Base-by-base conservation (phyloP, 2,797 vertebrate genomes). In the Peromyscus nudipes region DNA sequence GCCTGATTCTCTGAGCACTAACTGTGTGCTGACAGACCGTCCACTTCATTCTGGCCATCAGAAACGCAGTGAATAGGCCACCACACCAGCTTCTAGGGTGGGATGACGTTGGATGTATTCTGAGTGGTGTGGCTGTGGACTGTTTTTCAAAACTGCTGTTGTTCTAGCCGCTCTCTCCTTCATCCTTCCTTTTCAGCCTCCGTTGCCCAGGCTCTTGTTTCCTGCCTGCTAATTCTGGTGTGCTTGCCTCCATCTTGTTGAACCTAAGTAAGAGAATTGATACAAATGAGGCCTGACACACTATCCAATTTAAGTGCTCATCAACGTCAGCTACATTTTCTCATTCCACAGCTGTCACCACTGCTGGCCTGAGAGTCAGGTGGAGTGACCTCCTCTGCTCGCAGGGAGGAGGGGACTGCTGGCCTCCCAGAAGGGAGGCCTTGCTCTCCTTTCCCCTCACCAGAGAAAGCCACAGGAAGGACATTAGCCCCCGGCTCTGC, bases 211-310 rank as follows among this genome's bases (percentile, higher is more conserved):
- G 29, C 40, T 23, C 64, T 75, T 89, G 25, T 75, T 93, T 92
- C 67, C 94, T 40, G 65, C 69, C 65, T 69, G 76, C 60, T 46
- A 7, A 4, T 84, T 93, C n/a, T 5, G 49, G 55, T 91, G 69
- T 46, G 11, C n/a, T 79, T 29, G 62, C 37, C 57, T 75, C 92
- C 57, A 21, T 89, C 80, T 89, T 81, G 77, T 79, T 69, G 40
- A 71, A 77, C 88, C 87, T 1, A 3, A 71, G 93, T 89, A 57
- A 65, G 82, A 52, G 49, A 89, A 43, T 21, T 77, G 96, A 87
- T 88, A 14, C 31, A 83, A 62, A 95, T 65, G 82, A 91, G 95
- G 88, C 82, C 73, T 77, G 96, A 96, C 94, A 84, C 46, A 5
- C 85, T 87, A 85, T 80, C 94, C 94, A 87, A 4, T 89, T 65